phyloP scores from a whole-genome alignment of 2,888 invertebrate genomes.

The Sminthurinus aureus region DNA sequence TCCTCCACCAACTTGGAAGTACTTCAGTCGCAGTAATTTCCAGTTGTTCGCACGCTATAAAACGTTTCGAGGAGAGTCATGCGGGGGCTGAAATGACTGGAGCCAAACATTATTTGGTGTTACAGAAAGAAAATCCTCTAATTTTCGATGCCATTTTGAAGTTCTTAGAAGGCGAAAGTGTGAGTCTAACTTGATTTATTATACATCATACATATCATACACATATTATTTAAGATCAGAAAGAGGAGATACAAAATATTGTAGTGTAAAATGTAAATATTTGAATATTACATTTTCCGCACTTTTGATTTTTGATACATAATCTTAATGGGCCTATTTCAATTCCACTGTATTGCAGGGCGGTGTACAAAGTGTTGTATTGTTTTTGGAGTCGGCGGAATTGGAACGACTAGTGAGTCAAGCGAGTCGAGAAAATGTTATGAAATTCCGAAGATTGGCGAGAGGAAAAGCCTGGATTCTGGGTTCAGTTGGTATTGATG shows the following conservation, averaged over 20 bases:
- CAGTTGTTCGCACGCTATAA: slow-evolving; percentile 60
- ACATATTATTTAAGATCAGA: too few species aligned
- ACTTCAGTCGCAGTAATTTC: slow-evolving; percentile 60
- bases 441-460: slow-evolving; percentile 51
- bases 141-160: slow-evolving; percentile 59
- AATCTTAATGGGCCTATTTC: too few species aligned
- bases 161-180: slow-evolving; percentile 59
- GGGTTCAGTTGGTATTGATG: slow-evolving; percentile 57
- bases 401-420: slow-evolving; percentile 56
- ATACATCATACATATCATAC: background rate
- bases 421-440: slow-evolving; percentile 38
- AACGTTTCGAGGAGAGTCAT: slow-evolving; percentile 57
- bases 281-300: too few species aligned
- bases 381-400: slow-evolving; percentile 61
- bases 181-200: slow-evolving; percentile 43
- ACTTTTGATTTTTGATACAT: too few species aligned
- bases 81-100: slow-evolving; percentile 57
- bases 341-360: slow-evolving; percentile 47
- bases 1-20: slow-evolving; percentile 60
- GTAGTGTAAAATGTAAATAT: too few species aligned
- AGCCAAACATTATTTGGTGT: slow-evolving; percentile 56
- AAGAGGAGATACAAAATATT: too few species aligned
- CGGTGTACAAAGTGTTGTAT: slow-evolving; percentile 58
- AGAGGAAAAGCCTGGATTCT: slow-evolving; percentile 58
- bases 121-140: slow-evolving; percentile 58